Conservation (phyloP, 2,113 vertebrate species). For the Aspiorhynchus laticeps region DNA sequence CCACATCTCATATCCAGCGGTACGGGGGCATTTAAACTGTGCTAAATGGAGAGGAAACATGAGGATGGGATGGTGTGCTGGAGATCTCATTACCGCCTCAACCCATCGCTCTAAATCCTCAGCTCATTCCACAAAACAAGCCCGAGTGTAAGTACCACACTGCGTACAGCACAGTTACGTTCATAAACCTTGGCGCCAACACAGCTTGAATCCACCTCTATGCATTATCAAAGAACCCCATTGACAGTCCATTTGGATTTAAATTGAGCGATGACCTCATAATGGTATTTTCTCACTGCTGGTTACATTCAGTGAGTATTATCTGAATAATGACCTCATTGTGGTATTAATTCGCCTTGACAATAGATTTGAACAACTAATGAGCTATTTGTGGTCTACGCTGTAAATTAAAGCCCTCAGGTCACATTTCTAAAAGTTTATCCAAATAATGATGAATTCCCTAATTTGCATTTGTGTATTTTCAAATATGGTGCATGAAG, state of each 20-base stretch:
- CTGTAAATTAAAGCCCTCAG: background rate
- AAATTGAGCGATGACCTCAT: constrained; percentile 31
- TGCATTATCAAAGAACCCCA: constrained; percentile 20
- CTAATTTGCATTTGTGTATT: no score
- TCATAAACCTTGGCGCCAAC: constrained; percentile 26
- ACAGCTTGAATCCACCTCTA: constrained; percentile 34
- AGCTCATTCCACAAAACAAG: constrained; percentile 22
- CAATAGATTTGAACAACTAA: background rate
- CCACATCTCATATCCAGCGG: constrained; percentile 39
- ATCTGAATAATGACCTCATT: constrained; percentile 27
- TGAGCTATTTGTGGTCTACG: background rate
- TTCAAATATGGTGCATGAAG: background rate
- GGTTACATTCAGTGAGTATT: constrained; percentile 6
- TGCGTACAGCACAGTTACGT: background rate
- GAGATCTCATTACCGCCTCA: constrained; percentile 17
- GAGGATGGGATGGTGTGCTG: constrained; percentile 16
- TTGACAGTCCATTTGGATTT: constrained; percentile 25
- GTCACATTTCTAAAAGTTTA: background rate
- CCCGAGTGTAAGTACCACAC: constrained; percentile 17
- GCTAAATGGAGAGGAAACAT: constrained; percentile 39
- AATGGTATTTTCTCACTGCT: background rate
- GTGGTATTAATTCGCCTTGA: background rate
- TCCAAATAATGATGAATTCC: background rate
- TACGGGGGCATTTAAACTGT: constrained; percentile 29
- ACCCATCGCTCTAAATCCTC: constrained; percentile 25